These are phyloP conservation scores for Athripsodes cinereus DNA, from an alignment of 2,888 invertebrate genomes.

Conservation along the genomic window DNA sequence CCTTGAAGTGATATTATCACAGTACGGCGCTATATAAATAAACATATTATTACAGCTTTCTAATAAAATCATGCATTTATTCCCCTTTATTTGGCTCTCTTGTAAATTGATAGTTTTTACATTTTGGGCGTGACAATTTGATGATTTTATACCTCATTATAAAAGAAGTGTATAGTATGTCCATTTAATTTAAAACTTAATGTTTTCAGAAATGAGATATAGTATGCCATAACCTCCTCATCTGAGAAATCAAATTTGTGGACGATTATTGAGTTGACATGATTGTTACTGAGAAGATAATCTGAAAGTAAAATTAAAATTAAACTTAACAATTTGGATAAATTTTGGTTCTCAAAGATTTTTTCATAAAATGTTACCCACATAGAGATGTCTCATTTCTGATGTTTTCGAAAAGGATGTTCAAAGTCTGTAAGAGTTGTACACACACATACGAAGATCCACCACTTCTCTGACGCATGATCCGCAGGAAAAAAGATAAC, in stretches of 20 bases:
- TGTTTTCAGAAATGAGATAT: slow-evolving; percentile 98
- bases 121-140: background rate
- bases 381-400: slow-evolving; percentile 97
- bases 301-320: slow-evolving; percentile 64
- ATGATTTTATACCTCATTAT: slow-evolving; percentile 74
- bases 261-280: slow-evolving; percentile 98
- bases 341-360: background rate
- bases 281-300: slow-evolving; percentile 98
- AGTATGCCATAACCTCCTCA: slow-evolving; percentile 99
- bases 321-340: background rate
- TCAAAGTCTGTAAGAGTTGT: slow-evolving; percentile 94
- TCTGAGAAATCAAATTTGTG: slow-evolving; percentile 99
- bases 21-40: too few species aligned
- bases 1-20: too few species aligned
- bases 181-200: slow-evolving; percentile 94
- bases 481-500: slow-evolving; percentile 94
- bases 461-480: slow-evolving; percentile 96
- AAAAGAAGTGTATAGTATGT: slow-evolving; percentile 99
- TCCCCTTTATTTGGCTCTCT: too few species aligned
- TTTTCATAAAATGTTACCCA: slow-evolving; percentile 52
- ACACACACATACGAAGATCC: slow-evolving; percentile 93
- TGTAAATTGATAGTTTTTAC: background rate
- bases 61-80: too few species aligned
- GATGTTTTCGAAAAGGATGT: slow-evolving; percentile 99
- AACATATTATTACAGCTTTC: too few species aligned